Conservation (phyloP, 2,888 invertebrate genomes). For the Eustalomyia histrio region DNA sequence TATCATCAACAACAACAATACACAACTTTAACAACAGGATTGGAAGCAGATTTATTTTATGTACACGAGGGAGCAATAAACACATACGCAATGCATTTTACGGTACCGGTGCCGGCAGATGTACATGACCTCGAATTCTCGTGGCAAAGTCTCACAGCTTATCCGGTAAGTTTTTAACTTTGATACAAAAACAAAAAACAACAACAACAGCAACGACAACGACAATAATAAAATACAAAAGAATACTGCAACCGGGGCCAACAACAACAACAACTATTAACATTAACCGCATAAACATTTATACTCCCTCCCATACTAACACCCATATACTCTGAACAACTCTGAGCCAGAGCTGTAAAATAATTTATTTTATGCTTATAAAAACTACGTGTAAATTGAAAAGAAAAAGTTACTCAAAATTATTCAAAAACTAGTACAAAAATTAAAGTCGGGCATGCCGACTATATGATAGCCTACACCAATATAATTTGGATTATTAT, state of each 20-base stretch:
- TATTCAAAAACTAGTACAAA: too few species aligned
- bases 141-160: conserved; percentile 88
- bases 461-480: too few species aligned
- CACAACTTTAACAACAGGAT: conserved; percentile 80
- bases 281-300: conserved; percentile 58
- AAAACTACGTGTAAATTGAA: too few species aligned
- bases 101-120: conserved; percentile 88
- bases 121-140: conserved; percentile 90
- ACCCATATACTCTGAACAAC: conserved; percentile 15
- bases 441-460: too few species aligned
- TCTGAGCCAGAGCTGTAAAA: too few species aligned
- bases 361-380: too few species aligned
- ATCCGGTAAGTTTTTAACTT: conserved; percentile 83
- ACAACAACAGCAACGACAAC: conserved; percentile 14
- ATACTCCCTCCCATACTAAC: conserved; percentile 28
- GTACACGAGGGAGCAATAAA: conserved; percentile 91
- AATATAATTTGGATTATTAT: too few species aligned
- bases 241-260: conserved; percentile 1
- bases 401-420: too few species aligned
- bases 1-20: conserved; percentile 3
- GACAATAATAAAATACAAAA: background rate
- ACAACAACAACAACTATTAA: conserved; percentile 22
- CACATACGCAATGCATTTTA: conserved; percentile 91
- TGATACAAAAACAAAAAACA: conserved; percentile 21
- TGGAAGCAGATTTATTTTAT: conserved; percentile 89